Percentiles rank a stretch among this genome's conserved stretches.
phyloP scores from a whole-genome alignment of 1,140 invertebrate genomes.

The Chrysoperla carnea region DNA sequence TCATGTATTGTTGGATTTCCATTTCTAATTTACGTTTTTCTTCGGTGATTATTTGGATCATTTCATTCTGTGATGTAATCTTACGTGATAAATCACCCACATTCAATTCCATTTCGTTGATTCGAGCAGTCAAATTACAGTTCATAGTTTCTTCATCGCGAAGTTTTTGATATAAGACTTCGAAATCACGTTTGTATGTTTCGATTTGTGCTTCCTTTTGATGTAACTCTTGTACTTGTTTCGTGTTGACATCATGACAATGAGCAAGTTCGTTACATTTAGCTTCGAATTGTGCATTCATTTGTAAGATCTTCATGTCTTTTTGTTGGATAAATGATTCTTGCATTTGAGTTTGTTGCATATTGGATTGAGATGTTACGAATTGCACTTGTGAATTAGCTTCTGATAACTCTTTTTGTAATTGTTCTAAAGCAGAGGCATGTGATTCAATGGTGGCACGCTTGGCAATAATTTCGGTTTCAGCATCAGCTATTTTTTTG shows the following conservation, averaged over 20 bases:
- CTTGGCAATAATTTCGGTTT: too few species aligned
- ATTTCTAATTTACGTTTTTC: conserved; percentile 27
- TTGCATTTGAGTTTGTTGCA: too few species aligned
- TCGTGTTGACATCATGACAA: conserved; percentile 4
- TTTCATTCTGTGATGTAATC: conserved; percentile 17
- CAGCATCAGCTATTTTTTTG: too few species aligned
- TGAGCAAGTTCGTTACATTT: not conserved
- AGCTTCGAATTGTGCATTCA: not conserved
- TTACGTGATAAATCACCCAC: conserved; percentile 3
- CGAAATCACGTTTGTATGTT: conserved; percentile 33
- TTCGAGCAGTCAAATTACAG: not conserved
- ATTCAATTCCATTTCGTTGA: conserved; percentile 4
- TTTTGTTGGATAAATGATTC: not conserved
- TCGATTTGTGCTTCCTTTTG: conserved; percentile 34
- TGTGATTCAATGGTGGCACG: too few species aligned
- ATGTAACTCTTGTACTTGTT: conserved; percentile 20
- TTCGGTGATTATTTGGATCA: conserved; percentile 21
- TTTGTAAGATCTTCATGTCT: not conserved
- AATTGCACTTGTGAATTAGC: too few species aligned
- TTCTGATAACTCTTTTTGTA: too few species aligned
- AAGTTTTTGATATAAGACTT: not conserved
- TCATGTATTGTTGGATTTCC: conserved; percentile 17
- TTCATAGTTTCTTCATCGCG: conserved; percentile 1
- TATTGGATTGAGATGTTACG: too few species aligned
- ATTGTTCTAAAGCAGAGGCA: too few species aligned